A percentile compares a stretch with the other conserved stretches of the same genome.
These are phyloP conservation scores for Macrophya alboannulata DNA, from an alignment of 2,888 invertebrate genomes.

Conservation along the genomic window DNA sequence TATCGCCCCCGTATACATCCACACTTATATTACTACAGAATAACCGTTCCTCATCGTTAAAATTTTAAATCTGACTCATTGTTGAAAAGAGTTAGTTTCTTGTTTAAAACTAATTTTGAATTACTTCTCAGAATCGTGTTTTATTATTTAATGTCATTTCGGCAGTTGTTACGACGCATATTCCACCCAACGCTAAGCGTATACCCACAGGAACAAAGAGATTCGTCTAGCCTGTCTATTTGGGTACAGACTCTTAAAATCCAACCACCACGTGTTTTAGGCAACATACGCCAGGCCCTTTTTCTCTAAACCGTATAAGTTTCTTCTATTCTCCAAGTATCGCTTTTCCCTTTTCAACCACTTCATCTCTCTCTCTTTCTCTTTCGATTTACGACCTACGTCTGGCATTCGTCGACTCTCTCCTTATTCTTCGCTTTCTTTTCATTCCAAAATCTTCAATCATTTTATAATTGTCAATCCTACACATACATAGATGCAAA, in stretches of 20 bases:
- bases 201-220: too few species aligned
- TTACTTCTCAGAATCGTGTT: too few species aligned
- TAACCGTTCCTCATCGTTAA: too few species aligned
- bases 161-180: too few species aligned
- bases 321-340: slow-evolving; percentile 11
- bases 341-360: not conserved
- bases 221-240: not conserved
- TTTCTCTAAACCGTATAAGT: not conserved
- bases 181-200: not conserved
- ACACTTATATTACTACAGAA: too few species aligned
- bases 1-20: too few species aligned
- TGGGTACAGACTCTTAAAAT: not conserved
- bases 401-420: not conserved
- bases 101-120: too few species aligned
- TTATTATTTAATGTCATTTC: too few species aligned
- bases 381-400: not conserved
- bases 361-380: not conserved
- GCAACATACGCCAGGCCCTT: slow-evolving; percentile 2
- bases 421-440: not conserved
- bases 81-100: too few species aligned
- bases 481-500: too few species aligned
- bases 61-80: too few species aligned
- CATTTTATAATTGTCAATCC: not conserved
- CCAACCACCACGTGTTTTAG: slow-evolving; percentile 11
- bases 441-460: not conserved